Base-by-base conservation (phyloP, 2,113 vertebrate genomes). In the Myotis davidii region DNA sequence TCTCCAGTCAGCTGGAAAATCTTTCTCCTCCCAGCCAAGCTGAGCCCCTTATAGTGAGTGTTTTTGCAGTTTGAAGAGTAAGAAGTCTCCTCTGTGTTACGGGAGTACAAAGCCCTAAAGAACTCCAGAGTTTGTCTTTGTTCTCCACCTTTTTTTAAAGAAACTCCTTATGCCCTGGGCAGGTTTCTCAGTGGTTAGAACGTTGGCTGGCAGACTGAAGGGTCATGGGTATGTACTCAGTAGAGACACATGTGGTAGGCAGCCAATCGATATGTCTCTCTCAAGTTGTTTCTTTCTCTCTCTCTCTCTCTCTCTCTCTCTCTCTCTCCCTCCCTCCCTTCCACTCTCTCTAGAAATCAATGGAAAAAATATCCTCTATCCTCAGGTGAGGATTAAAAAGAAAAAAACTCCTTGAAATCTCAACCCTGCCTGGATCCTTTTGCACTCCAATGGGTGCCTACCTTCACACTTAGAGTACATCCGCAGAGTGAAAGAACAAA, bases 71-170 rank as follows among this genome's bases (percentile, higher is more conserved):
- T 52, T 32, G 37, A 18, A 79, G n/a, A 86, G 11, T 61, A 61
- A 52, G 61, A 52, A 77, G 50, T 52, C 89, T 85, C 39, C 5
- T 67, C 20, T 32, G 29, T 45, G 7, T 37, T 13, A 37, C n/a
- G 56, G 27, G 59, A 94, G 25, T 61, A 45, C 21, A 91, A 83
- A 83, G 54, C 27, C 61, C 50, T 78, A 25, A 50, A 91, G 61
- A 61, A 91, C 54, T 34, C 45, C 85, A 74, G 27, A 13, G 21
- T 37, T 87, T 84, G 20, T 61, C 39, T 91, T 74, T 42, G 34
- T 77, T 89, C 61, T 95, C 79, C 69, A 59, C 11, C 42, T 83
- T 70, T 90, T 89, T 91, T 85, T 83, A 69, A 89, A 91, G 84
- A 94, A 91, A 82, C 0, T 73, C 64, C 78, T 81, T 88, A 81